Percentiles rank a stretch among this genome's conserved stretches.
phyloP scores from a whole-genome alignment of 2,113 vertebrate species.

The Xenus cinereus region DNA sequence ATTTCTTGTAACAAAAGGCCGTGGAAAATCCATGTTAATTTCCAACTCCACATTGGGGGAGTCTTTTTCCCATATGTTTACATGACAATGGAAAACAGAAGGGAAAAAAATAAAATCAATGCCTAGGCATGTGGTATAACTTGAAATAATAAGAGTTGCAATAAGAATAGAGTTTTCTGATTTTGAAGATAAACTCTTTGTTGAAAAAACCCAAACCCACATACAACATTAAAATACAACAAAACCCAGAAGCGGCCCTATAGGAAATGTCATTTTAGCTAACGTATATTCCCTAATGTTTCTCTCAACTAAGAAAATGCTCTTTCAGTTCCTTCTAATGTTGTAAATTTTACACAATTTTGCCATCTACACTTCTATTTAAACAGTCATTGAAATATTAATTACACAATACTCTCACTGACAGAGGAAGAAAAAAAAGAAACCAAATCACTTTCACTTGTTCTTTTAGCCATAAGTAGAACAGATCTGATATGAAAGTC shows the following conservation, averaged over 20 bases:
- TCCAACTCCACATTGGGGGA: background rate
- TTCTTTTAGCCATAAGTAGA: background rate
- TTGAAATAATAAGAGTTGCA: background rate
- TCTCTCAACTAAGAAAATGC: background rate
- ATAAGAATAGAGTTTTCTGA: background rate
- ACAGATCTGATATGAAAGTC: background rate
- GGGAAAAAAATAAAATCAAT: background rate
- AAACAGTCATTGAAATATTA: background rate
- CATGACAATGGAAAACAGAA: background rate
- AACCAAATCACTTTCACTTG: background rate
- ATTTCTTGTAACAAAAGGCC: background rate
- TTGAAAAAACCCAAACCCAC: background rate
- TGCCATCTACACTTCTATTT: background rate
- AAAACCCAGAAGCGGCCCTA: accelerated
- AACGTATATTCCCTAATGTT: background rate
- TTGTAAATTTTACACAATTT: background rate
- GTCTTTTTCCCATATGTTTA: background rate
- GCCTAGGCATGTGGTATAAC: background rate
- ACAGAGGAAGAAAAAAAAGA: background rate
- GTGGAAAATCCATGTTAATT: background rate
- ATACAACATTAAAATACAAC: background rate
- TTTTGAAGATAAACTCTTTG: background rate
- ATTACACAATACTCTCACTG: background rate
- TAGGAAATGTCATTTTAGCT: background rate
- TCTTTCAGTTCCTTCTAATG: background rate